Evolutionary conservation across 2,113 vertebrate species (phyloP).

Genomic region (Lutjanus erythropterus): DNA sequence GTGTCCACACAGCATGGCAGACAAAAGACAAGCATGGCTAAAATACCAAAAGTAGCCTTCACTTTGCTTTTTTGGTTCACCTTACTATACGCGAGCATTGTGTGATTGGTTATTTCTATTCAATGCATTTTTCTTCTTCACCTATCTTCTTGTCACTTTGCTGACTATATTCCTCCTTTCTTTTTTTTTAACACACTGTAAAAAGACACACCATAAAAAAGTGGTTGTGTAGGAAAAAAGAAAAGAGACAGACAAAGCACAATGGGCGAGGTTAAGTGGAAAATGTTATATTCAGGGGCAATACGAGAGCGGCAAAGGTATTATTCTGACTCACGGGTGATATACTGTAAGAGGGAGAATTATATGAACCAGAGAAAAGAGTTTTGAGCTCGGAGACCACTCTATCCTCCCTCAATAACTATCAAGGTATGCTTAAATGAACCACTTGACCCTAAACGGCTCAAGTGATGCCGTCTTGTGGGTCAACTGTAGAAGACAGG

Average conservation of each 20-base stretch:
- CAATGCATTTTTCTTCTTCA: not conserved
- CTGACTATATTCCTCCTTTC: not conserved
- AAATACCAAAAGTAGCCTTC: not conserved
- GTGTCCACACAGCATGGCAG: no score
- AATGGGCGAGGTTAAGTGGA: slow-evolving; percentile 15
- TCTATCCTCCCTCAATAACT: slow-evolving; percentile 57
- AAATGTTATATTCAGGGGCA: slow-evolving; percentile 43
- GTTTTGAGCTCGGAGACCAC: slow-evolving; percentile 59
- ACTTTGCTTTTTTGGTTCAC: not conserved
- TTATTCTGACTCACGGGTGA: slow-evolving; percentile 45
- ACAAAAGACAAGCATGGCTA: not conserved
- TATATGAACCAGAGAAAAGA: slow-evolving; percentile 47
- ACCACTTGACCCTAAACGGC: slow-evolving; percentile 39
- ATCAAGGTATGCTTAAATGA: slow-evolving; percentile 53
- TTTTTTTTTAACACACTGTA: not conserved
- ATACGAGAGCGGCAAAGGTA: slow-evolving; percentile 22
- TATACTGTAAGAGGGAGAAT: slow-evolving; percentile 45
- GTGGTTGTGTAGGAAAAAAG: not conserved
- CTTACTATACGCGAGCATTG: not conserved
- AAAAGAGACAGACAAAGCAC: slow-evolving; percentile 7
- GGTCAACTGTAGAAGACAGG: slow-evolving; percentile 26
- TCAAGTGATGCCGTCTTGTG: slow-evolving; percentile 40
- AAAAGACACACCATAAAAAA: not conserved
- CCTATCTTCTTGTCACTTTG: not conserved
- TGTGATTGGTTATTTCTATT: not conserved